A percentile compares a stretch with the other conserved stretches of the same genome.
Conservation (phyloP, 2,888 invertebrate species). For the Xiphydria camelus region DNA sequence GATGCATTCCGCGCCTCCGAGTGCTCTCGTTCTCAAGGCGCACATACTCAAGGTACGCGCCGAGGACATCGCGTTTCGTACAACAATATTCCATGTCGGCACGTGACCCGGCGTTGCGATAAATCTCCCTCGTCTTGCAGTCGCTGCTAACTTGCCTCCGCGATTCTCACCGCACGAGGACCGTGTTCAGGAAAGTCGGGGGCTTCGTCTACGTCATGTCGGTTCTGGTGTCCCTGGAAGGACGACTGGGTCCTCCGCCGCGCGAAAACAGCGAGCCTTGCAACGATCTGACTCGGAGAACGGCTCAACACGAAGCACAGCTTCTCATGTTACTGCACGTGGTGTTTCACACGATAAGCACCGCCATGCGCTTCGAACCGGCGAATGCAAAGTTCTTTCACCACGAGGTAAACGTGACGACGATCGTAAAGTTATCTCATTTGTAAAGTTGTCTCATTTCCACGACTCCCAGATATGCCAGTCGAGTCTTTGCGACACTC, state of each 20-base stretch:
- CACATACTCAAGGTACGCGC: conserved; percentile 79
- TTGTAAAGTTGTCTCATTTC: neutral
- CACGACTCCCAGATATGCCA: conserved; percentile 74
- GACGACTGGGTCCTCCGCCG: conserved; percentile 66
- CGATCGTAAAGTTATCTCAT: too few relatives aligned
- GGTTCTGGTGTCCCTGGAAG: conserved; percentile 89
- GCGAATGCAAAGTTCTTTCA: conserved; percentile 98
- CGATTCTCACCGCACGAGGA: conserved; percentile 94
- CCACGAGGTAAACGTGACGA: conserved; percentile 82
- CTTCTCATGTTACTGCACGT: conserved; percentile 79
- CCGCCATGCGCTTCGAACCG: conserved; percentile 98
- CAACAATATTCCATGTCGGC: too few relatives aligned
- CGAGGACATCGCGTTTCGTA: too few relatives aligned
- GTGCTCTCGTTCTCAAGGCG: conserved; percentile 81
- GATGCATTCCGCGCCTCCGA: conserved; percentile 86
- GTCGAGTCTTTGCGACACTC: conserved; percentile 90
- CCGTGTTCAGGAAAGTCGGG: conserved; percentile 96
- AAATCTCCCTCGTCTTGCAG: conserved; percentile 54
- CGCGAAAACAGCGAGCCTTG: conserved; percentile 52
- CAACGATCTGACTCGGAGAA: conserved; percentile 49
- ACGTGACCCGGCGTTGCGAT: too few relatives aligned
- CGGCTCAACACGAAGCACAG: conserved; percentile 60
- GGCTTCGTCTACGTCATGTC: conserved; percentile 98
- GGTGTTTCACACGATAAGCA: conserved; percentile 92
- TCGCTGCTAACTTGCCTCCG: conserved; percentile 84